phyloP scores from a whole-genome alignment of 1,140 invertebrate genomes.

The Panagrolaimus sp. region DNA sequence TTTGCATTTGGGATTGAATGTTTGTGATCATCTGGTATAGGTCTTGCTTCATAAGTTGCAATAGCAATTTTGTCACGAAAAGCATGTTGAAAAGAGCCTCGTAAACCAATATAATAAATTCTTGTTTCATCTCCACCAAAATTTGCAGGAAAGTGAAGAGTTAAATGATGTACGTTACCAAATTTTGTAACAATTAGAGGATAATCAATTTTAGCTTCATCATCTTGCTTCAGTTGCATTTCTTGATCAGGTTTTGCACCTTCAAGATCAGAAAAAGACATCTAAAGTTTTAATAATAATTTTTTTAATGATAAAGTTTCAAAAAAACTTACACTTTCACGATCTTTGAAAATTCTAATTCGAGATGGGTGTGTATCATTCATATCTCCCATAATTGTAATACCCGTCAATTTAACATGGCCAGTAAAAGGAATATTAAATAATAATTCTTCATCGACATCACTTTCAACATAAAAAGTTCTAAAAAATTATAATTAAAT shows the following conservation, averaged over 20 bases:
- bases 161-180: constrained; percentile 76
- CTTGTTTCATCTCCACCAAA: constrained; percentile 75
- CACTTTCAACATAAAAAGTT: constrained; percentile 80
- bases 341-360: constrained; percentile 72
- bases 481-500: constrained; percentile 36
- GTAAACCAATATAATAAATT: constrained; percentile 88
- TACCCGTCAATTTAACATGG: constrained; percentile 85
- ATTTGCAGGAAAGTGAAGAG: constrained; percentile 79
- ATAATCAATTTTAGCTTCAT: constrained; percentile 75
- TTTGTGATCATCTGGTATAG: constrained; percentile 50
- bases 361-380: constrained; percentile 73
- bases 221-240: constrained; percentile 78
- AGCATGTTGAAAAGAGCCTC: constrained; percentile 60
- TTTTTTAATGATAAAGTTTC: constrained; percentile 10
- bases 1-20: constrained; percentile 29
- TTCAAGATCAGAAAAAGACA: constrained; percentile 82
- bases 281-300: constrained; percentile 64
- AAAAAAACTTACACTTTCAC: constrained; percentile 32
- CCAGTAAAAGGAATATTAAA: constrained; percentile 94
- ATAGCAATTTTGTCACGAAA: constrained; percentile 47
- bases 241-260: constrained; percentile 73
- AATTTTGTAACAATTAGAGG: constrained; percentile 78
- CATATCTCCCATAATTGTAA: constrained; percentile 80
- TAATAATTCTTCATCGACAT: constrained; percentile 83
- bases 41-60: constrained; percentile 42